Evolutionary conservation across 2,113 vertebrate genomes (phyloP).

Genomic region (Cryptotis parvus): DNA sequence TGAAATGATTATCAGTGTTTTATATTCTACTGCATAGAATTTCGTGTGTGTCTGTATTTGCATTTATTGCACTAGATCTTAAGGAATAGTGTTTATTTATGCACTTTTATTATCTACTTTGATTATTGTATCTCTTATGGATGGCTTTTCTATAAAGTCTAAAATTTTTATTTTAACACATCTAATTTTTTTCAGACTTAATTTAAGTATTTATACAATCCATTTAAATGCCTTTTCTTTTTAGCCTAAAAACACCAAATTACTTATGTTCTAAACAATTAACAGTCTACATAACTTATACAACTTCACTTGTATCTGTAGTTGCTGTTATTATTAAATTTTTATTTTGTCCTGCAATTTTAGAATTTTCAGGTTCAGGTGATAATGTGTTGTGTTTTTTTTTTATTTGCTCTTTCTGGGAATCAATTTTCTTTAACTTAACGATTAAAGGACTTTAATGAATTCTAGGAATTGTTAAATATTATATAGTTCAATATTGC

Average conservation of each 20-base stretch:
- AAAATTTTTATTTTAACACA: background rate
- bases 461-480: background rate
- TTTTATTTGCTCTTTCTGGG: background rate
- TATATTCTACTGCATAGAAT: background rate
- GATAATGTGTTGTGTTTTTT: background rate
- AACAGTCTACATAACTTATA: background rate
- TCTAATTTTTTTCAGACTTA: too few relatives aligned
- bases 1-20: background rate
- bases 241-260: background rate
- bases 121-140: background rate
- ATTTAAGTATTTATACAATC: too few relatives aligned
- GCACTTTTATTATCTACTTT: background rate
- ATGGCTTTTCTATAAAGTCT: background rate
- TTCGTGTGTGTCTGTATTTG: background rate
- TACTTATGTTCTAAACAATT: slow-evolving; percentile 1
- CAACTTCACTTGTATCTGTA: background rate
- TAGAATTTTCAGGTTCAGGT: background rate
- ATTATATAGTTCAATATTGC: background rate
- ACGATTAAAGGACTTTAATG: background rate
- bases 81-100: background rate
- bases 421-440: background rate
- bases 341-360: background rate
- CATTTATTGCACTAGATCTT: background rate
- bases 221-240: background rate
- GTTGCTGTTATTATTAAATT: background rate